A percentile compares a stretch with the other conserved stretches of the same genome.
Evolutionary conservation across 2,888 invertebrate species (phyloP).

Genomic region (Torymus tubicola): DNA sequence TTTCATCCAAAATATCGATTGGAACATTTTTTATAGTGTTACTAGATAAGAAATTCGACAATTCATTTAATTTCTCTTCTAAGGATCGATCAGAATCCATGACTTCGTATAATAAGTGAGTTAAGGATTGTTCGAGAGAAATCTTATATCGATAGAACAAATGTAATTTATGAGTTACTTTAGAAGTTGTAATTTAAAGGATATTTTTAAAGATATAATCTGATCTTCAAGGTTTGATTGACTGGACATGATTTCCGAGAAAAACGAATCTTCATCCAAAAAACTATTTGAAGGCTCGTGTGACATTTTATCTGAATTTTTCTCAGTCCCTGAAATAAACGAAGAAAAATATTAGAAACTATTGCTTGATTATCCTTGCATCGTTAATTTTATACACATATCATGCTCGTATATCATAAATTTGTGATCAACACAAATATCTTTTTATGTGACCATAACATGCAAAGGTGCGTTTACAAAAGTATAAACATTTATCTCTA

Average conservation of each 20-base stretch:
- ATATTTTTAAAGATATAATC: conserved; percentile 65
- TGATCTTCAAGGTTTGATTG: conserved; percentile 55
- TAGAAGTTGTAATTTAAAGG: conserved; percentile 62
- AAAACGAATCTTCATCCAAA: conserved; percentile 45
- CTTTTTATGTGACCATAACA: not conserved
- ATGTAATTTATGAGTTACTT: too few species aligned
- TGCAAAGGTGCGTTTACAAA: not conserved
- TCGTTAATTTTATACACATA: too few species aligned
- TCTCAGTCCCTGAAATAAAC: too few species aligned
- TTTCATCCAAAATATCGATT: conserved; percentile 59
- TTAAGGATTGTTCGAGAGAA: conserved; percentile 10
- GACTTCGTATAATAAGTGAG: conserved; percentile 35
- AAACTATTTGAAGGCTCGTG: conserved; percentile 11
- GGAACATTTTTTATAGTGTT: conserved; percentile 47
- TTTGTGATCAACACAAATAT: not conserved
- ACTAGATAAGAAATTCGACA: conserved; percentile 52
- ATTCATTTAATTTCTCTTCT: conserved; percentile 42
- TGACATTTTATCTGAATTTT: conserved; percentile 35
- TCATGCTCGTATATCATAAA: too few species aligned
- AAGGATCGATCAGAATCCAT: conserved; percentile 50
- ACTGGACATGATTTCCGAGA: conserved; percentile 44
- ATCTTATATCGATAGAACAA: too few species aligned
- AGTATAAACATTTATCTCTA: too few species aligned
- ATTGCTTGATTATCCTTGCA: too few species aligned
- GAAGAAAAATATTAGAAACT: not conserved